Conservation (phyloP, 2,113 vertebrate genomes). For the Grantiella picta region DNA sequence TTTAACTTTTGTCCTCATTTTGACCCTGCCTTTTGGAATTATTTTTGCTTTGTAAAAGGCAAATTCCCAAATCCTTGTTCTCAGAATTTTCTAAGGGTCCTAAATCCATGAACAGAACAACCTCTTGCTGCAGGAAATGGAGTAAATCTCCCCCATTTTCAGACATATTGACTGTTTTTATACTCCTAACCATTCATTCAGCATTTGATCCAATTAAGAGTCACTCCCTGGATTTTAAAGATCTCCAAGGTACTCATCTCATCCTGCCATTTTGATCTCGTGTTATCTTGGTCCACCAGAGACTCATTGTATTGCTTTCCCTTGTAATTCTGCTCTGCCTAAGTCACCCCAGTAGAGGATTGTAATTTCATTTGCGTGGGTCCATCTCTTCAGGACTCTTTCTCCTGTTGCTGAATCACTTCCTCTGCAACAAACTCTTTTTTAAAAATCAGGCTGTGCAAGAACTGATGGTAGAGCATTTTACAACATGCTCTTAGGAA, state of each 20-base stretch:
- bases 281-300: neutral
- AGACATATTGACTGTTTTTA: neutral
- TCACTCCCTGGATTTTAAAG: neutral
- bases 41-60: neutral
- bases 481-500: neutral
- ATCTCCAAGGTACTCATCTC: neutral
- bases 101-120: neutral
- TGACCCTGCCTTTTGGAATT: neutral
- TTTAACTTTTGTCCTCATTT: neutral
- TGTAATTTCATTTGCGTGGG: neutral
- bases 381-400: neutral
- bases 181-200: neutral
- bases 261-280: neutral
- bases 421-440: neutral
- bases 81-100: neutral
- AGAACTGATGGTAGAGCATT: neutral
- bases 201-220: neutral
- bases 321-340: neutral
- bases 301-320: neutral
- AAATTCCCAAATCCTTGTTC: conserved; percentile 21
- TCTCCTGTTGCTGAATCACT: neutral
- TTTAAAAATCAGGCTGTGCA: neutral
- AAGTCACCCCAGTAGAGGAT: neutral
- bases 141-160: neutral
- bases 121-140: neutral